phyloP scores from a whole-genome alignment of 2,888 invertebrate genomes.

The Napeogenes inachia region DNA sequence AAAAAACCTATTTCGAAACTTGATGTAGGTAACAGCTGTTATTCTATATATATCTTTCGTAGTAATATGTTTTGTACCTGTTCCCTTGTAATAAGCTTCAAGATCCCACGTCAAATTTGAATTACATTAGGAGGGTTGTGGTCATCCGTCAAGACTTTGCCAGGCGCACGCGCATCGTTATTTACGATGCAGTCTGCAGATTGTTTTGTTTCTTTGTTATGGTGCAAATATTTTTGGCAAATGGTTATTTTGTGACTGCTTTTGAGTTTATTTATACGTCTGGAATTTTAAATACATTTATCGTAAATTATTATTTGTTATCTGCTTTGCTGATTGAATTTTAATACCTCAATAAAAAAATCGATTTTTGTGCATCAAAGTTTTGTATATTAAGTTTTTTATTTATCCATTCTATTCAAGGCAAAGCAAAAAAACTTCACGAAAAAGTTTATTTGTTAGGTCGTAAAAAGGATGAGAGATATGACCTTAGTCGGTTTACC shows the following conservation, averaged over 20 bases:
- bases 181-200: constrained; percentile 22
- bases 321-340: too few species aligned
- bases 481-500: constrained; percentile 12
- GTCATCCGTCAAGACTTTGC: constrained; percentile 31
- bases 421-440: too few species aligned
- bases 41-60: background rate
- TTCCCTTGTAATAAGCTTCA: constrained; percentile 15
- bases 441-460: constrained; percentile 5
- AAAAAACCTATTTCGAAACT: background rate
- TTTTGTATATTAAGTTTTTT: too few species aligned
- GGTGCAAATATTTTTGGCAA: constrained; percentile 21
- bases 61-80: constrained; percentile 8
- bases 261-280: background rate
- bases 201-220: constrained; percentile 17
- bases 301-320: background rate
- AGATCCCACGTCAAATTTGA: constrained; percentile 20
- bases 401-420: too few species aligned
- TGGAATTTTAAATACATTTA: background rate
- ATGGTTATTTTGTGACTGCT: constrained; percentile 10
- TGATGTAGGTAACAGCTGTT: constrained; percentile 3
- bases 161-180: constrained; percentile 31
- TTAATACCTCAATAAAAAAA: too few species aligned
- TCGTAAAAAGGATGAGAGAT: constrained; percentile 12
- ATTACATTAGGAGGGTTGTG: constrained; percentile 28
- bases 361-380: too few species aligned